Percentiles rank a stretch among this genome's conserved stretches.
Evolutionary conservation across 37 sponge, comb jelly and placozoan species (phyloP).

Genomic region (Beroe ovata): DNA sequence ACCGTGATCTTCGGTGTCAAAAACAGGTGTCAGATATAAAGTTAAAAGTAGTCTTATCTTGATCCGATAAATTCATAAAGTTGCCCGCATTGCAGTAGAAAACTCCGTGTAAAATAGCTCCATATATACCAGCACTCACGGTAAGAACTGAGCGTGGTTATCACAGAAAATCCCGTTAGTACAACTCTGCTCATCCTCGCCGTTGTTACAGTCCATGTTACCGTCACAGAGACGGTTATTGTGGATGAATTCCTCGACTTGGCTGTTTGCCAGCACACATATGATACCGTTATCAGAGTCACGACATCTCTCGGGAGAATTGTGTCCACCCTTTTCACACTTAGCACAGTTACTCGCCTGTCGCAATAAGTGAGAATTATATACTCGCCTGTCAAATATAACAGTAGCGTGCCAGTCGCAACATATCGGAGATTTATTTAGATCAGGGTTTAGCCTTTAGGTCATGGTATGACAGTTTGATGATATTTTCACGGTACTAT

Average conservation of each 20-base stretch:
- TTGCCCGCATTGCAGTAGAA: no score
- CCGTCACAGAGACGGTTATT: constrained; percentile 18
- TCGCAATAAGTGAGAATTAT: not conserved
- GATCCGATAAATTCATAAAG: no score
- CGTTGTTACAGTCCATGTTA: not conserved
- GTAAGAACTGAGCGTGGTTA: not conserved
- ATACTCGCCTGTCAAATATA: not conserved
- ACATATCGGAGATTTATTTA: not conserved
- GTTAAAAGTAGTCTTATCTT: no score
- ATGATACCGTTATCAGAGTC: not conserved
- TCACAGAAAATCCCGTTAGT: constrained; percentile 8
- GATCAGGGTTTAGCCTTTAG: not conserved
- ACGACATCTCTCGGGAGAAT: not conserved
- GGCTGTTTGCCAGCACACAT: not conserved
- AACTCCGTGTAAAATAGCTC: no score
- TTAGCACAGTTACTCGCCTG: not conserved
- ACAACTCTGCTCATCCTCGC: not conserved
- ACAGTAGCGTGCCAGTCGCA: not conserved
- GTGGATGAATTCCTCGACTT: not conserved
- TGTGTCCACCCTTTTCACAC: not conserved
- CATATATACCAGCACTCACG: no score
- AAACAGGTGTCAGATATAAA: no score
- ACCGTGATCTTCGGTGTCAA: no score
- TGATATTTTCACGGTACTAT: no score
- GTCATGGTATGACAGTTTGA: no score